Base-by-base conservation (phyloP, 1,140 invertebrate genomes). In the Drosophila leontia region DNA sequence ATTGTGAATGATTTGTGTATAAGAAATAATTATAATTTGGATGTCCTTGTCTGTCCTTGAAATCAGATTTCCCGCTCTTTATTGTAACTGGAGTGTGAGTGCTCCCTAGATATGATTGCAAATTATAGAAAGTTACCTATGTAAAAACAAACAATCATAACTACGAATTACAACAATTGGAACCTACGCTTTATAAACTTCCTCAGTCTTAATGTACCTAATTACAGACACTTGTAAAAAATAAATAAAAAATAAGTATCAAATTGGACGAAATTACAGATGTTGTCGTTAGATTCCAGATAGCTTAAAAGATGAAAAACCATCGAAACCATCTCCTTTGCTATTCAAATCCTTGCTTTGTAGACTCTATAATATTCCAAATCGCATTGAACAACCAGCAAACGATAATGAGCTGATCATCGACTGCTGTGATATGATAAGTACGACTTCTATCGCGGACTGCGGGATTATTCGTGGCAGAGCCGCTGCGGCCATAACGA, bases 351-450 rank as follows among this genome's bases (percentile, higher is more conserved):
- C 19, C 23, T 3, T 39, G 12, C n/a, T 34, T 12, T 11, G 26
- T 17, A 23, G 11, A 57, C 23, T 44, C 26, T 34, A 23, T 35
- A 67, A 34, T 53, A 39, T 64, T 34, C 15, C 4, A 34, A 64
- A 64, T 23, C 29, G 35, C 13, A 51, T 35, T 17, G 7, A 41
- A 17, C 60, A 9, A 23, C 29, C 23, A 13, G 29, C 6, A 62
- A 34, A 53, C 61, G 63, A 39, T 70, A 70, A 70, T 70, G 29
- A 70, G 67, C 67, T 68, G 67, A 69, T 55, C 67, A 70, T 70
- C 48, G 67, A 39, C 23, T 56, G 67, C 37, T 70, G 39, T 55
- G 63, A 69, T 47, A 53, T 70, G 67, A 70, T 68, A 68, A 70
- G 63, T 68, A 44, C 63, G 67, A 55, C 48, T 70, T 68, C 67